phyloP scores from a whole-genome alignment of 2,888 invertebrate species.

The Zaprionus bogoriensis region DNA sequence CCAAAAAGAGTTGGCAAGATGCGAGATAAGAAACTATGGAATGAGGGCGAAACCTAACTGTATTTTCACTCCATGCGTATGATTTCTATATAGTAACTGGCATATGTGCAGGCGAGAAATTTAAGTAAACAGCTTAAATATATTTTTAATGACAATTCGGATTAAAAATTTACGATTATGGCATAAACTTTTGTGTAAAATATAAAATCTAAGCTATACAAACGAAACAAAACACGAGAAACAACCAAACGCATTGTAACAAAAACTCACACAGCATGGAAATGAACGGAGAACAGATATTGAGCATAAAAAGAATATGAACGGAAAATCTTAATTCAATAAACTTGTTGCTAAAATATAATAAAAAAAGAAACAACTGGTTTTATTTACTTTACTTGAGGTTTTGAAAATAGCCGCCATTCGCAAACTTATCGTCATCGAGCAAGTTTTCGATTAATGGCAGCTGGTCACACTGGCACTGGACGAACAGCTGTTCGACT shows the following conservation, averaged over 20 bases:
- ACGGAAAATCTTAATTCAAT: slow-evolving; percentile 77
- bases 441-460: neutral
- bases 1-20: slow-evolving; percentile 8
- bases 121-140: slow-evolving; percentile 69
- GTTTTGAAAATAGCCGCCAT: neutral
- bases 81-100: slow-evolving; percentile 61
- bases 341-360: slow-evolving; percentile 81
- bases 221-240: slow-evolving; percentile 43
- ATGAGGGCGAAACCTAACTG: slow-evolving; percentile 23
- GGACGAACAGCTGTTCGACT: slow-evolving; percentile 35
- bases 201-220: slow-evolving; percentile 58
- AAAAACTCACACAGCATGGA: slow-evolving; percentile 74
- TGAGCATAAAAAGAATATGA: slow-evolving; percentile 69
- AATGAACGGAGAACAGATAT: slow-evolving; percentile 52
- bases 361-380: slow-evolving; percentile 33
- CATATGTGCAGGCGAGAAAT: slow-evolving; percentile 54
- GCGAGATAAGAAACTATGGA: slow-evolving; percentile 19
- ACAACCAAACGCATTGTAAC: slow-evolving; percentile 66
- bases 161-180: slow-evolving; percentile 69
- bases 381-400: slow-evolving; percentile 25
- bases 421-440: slow-evolving; percentile 14
- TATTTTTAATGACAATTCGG: slow-evolving; percentile 65
- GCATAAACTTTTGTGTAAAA: slow-evolving; percentile 74
- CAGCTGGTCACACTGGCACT: slow-evolving; percentile 18
- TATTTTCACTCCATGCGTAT: slow-evolving; percentile 55